These are phyloP conservation scores for Apeira syringaria DNA, from an alignment of 2,888 invertebrate genomes.

Conservation along the genomic window DNA sequence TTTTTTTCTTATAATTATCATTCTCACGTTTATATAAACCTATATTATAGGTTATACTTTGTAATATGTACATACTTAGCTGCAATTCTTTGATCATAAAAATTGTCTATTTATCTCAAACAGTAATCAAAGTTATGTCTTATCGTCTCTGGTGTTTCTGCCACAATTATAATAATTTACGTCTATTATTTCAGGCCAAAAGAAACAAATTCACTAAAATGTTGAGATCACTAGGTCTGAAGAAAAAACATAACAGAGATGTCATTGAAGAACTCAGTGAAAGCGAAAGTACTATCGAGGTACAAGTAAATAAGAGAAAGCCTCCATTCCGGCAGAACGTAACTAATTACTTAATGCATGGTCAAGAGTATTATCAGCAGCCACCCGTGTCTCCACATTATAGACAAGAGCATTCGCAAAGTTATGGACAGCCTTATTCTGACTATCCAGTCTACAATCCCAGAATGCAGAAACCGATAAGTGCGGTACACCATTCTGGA, in stretches of 20 bases:
- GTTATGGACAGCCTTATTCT: conserved; percentile 24
- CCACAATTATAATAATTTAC: too few species aligned
- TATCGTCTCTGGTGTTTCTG: too few species aligned
- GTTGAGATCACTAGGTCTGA: conserved; percentile 50
- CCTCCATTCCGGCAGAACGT: conserved; percentile 58
- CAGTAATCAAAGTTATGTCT: too few species aligned
- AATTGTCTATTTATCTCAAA: too few species aligned
- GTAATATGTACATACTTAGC: too few species aligned
- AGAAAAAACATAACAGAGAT: conserved; percentile 58
- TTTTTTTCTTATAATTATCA: too few species aligned
- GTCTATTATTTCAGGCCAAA: conserved; percentile 54
- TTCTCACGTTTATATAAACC: too few species aligned
- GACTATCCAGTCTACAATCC: conserved; percentile 15
- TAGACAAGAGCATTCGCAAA: conserved; percentile 15
- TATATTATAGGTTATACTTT: too few species aligned
- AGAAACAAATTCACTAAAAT: conserved; percentile 53
- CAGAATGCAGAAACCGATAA: conserved; percentile 5
- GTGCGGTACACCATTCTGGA: conserved; percentile 15
- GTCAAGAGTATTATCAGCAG: conserved; percentile 52
- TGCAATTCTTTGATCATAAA: too few species aligned
- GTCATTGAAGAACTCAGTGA: conserved; percentile 59
- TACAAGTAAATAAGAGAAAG: conserved; percentile 34
- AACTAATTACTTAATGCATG: conserved; percentile 60
- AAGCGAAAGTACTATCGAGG: conserved; percentile 51
- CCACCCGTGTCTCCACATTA: conserved; percentile 42